Conservation (phyloP, 2,797 vertebrate genomes). For the Artibeus jamaicensis region DNA sequence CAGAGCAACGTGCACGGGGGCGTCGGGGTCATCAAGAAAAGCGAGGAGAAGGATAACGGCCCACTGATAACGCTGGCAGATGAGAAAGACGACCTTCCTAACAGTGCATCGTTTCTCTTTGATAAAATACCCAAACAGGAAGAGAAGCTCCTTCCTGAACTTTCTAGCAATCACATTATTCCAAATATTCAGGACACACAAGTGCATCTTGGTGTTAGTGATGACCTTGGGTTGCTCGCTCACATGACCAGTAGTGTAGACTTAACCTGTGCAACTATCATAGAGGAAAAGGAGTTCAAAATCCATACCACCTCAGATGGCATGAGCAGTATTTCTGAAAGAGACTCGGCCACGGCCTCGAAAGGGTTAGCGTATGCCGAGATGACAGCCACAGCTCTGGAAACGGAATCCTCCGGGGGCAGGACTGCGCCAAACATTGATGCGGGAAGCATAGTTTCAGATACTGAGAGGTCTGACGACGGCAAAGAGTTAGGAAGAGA, state of each 20-base stretch:
- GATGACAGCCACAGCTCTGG: conserved; percentile 85
- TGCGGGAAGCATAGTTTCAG: conserved; percentile 94
- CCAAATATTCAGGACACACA: conserved; percentile 90
- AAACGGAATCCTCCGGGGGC: conserved; percentile 85
- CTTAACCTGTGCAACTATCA: conserved; percentile 88
- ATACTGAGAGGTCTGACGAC: conserved; percentile 97
- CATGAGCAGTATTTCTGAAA: conserved; percentile 91
- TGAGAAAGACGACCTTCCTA: conserved; percentile 96
- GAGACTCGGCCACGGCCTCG: conserved; percentile 85
- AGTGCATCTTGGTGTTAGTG: conserved; percentile 88
- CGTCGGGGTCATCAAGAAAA: conserved; percentile 90
- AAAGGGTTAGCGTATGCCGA: conserved; percentile 90
- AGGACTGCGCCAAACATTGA: conserved; percentile 90
- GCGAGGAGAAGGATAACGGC: conserved; percentile 92
- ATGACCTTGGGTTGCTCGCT: conserved; percentile 95
- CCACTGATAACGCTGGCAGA: conserved; percentile 97
- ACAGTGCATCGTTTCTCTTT: conserved; percentile 94
- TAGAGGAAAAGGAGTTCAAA: conserved; percentile 95
- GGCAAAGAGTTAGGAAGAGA: conserved; percentile 95
- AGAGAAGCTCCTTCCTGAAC: conserved; percentile 95
- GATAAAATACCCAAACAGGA: conserved; percentile 92
- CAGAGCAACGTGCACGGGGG: conserved; percentile 89
- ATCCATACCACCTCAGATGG: conserved; percentile 94
- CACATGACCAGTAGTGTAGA: conserved; percentile 94
- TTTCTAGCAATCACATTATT: conserved; percentile 93